Evolutionary conservation across 2,888 invertebrate genomes (phyloP).

Genomic region (Agrotis puta): DNA sequence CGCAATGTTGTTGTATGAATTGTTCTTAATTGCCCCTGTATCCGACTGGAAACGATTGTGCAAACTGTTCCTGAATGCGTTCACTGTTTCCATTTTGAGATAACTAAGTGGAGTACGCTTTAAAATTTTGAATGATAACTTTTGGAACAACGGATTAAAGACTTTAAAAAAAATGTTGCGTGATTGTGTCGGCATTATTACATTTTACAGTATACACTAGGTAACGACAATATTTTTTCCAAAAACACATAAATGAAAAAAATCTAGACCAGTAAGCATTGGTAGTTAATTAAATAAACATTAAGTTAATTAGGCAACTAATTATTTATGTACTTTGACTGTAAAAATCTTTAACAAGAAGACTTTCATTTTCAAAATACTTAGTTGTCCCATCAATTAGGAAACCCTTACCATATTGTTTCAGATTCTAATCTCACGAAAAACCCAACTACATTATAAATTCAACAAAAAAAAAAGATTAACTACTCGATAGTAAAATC

Average conservation of each 20-base stretch:
- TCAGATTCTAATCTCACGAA: slow-evolving; percentile 27
- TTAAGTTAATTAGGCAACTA: not conserved
- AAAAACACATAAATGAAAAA: no score
- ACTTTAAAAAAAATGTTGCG: not conserved
- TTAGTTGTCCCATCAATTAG: not conserved
- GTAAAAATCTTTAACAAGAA: not conserved
- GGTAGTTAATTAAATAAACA: no score
- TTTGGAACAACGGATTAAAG: slow-evolving; percentile 19
- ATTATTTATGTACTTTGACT: not conserved
- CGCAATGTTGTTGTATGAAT: slow-evolving; percentile 74
- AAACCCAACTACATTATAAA: slow-evolving; percentile 15
- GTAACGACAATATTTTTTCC: no score
- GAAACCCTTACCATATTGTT: slow-evolving; percentile 2
- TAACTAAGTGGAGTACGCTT: slow-evolving; percentile 46
- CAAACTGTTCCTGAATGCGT: slow-evolving; percentile 56
- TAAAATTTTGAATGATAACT: slow-evolving; percentile 17
- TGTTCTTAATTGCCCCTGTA: slow-evolving; percentile 74
- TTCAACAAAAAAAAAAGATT: slow-evolving; percentile 12
- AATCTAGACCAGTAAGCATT: no score
- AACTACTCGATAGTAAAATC: slow-evolving; percentile 14
- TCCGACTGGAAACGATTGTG: slow-evolving; percentile 71
- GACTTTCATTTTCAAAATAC: not conserved
- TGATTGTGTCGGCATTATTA: not conserved
- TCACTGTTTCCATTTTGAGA: slow-evolving; percentile 54
- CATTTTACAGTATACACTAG: no score